Base-by-base conservation (phyloP, 2,888 invertebrate genomes). In the Oligia strigilis region DNA sequence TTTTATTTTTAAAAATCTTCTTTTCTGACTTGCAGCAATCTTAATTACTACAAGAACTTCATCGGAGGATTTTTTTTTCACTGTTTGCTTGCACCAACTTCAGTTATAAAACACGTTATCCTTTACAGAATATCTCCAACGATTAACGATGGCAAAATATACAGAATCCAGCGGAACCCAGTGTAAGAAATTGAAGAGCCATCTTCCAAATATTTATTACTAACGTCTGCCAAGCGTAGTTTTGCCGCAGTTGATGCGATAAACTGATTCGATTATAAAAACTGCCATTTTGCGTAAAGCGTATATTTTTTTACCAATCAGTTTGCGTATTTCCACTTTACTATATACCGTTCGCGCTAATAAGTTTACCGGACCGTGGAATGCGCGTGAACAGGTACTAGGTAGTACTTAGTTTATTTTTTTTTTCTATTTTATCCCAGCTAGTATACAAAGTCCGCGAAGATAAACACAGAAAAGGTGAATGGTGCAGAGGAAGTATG, bases 61-160 rank as follows among this genome's bases (percentile, higher is more conserved):
- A 23, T 29, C 8, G 17, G 0, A 36, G 23, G 6, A 49, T 29
- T 14, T 19, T 65, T 72, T 65, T 36, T 62, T 46, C n/a, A 29
- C 13, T 36, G 8, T 29, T 3, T 43, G n/a, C n/a, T 43, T n/a
- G 9, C 19, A 40, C 13, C 11, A 43, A n/a, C 52, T 60, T 73
- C 29, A 73, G 71, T 11, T 13, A 36, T 73, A 73, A 40, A 72
- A 46, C 29, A 72, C 29, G 17, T 78, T 87, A 1, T 87, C 40
- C 40, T 74, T 84, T 87, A 29, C 87, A 84, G 84, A 87, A 23
- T 87, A 87, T 73, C 72, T 83, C 19, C 84, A 87, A 40, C 73
- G 84, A 79, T 72, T 80, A 65, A 72, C 67, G 11, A 70, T 70
- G 72, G 69, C 73, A 72, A 81, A 72, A 73, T 72, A 75, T 86